A percentile compares a stretch with the other conserved stretches of the same genome.
Evolutionary conservation across 2,888 invertebrate genomes (phyloP).

Genomic region (Aspidapion aeneum): DNA sequence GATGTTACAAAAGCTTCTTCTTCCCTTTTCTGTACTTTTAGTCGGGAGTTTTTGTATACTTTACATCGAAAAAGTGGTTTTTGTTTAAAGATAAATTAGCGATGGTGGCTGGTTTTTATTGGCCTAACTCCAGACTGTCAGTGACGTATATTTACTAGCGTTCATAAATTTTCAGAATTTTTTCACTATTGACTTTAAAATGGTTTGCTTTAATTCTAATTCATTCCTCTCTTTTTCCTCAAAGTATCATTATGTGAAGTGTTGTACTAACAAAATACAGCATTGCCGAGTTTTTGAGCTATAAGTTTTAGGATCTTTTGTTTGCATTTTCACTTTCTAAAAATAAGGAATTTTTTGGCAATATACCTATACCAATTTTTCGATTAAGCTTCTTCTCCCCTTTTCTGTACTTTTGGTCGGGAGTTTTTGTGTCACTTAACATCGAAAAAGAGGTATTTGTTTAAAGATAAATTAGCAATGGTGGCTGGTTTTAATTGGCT

Average conservation of each 20-base stretch:
- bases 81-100: background rate
- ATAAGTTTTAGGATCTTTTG: no score
- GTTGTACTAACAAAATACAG: no score
- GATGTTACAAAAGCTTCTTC: background rate
- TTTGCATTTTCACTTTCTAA: no score
- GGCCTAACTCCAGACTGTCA: no score
- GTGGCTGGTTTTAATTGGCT: background rate
- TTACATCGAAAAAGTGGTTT: background rate
- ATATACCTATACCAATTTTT: background rate
- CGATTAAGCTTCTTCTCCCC: background rate
- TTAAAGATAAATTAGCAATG: background rate
- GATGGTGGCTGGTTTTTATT: background rate
- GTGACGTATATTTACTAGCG: no score
- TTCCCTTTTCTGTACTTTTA: background rate
- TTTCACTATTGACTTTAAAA: no score
- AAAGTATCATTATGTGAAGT: no score
- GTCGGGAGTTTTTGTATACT: background rate
- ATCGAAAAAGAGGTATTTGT: background rate
- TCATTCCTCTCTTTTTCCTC: no score
- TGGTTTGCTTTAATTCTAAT: no score
- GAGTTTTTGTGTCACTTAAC: background rate
- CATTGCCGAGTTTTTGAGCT: no score
- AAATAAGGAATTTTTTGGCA: no score
- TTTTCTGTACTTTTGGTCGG: background rate
- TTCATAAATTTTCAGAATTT: no score